Evolutionary conservation across 2,888 invertebrate species (phyloP), one percentile per base, ranked within the genome.

Genomic region (Lithodes maja): DNA sequence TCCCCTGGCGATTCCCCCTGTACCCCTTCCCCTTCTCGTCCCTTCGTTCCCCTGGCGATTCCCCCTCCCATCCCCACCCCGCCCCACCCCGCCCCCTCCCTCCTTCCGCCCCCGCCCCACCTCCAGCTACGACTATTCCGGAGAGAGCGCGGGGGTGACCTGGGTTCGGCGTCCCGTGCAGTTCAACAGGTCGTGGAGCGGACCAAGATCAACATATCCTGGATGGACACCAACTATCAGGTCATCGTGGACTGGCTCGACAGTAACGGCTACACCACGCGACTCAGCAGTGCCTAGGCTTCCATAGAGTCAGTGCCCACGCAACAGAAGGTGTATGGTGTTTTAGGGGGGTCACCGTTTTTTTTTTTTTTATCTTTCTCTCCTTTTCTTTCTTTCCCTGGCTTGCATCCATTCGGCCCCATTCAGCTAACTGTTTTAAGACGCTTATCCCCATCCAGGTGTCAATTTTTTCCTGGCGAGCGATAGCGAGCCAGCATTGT

Each of bases 141-240:
- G 1, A 94, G 94, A 0, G 95, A 95, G 84, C 95, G 95, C 87
- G 94, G 95, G 89, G 95, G 95, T 78, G 96, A 97, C 89, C 94
- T 97, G n/a, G 96, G 97, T 0, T 96, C 96, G n/a, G 94, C 96
- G 0, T 95, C 95, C 83, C 94, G 97, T 91, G 96, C 97, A 0
- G 95, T 97, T 0, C 95, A 96, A 90, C 98, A 98, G 94, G 96
- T 97, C 0, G 94, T 98, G 9, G 98, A 98, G 93, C 95, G 96
- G 84, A 96, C 96, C 0, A 95, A 96, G 92, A 96, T 96, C 2
- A 98, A 98, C 93, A 96, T 98, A 0, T 95, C 96, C 92, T 98
- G 98, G 98, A 96, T 97, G 95, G 94, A 96, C 85, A 94, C 94
- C 80, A 97, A 97, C 94, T 97, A 96, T 93, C 94, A 95, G 85